phyloP scores from a whole-genome alignment of 2,888 invertebrate species.

The Hedya salicella region DNA sequence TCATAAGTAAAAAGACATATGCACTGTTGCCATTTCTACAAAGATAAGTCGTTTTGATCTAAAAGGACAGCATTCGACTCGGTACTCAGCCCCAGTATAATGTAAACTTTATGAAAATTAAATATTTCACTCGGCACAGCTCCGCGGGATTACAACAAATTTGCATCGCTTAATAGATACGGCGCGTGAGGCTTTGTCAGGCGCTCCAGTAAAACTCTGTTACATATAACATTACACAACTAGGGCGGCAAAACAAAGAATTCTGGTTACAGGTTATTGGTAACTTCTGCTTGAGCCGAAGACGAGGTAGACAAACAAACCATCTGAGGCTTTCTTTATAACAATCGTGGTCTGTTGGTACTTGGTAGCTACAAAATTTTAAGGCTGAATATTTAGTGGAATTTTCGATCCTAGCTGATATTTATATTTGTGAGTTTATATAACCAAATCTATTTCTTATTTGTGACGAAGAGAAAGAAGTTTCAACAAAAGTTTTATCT shows the following conservation, averaged over 20 bases:
- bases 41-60: slow-evolving; percentile 1
- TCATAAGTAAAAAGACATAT: slow-evolving; percentile 1
- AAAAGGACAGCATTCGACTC: slow-evolving; percentile 15
- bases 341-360: too few species aligned
- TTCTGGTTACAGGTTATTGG: not conserved
- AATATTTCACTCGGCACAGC: slow-evolving; percentile 79
- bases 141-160: slow-evolving; percentile 81
- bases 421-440: too few species aligned
- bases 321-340: too few species aligned
- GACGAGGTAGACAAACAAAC: too few species aligned
- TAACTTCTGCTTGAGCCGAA: too few species aligned
- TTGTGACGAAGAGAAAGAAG: too few species aligned
- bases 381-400: too few species aligned
- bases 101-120: slow-evolving; percentile 84
- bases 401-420: too few species aligned
- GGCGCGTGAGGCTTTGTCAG: slow-evolving; percentile 81
- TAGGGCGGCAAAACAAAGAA: not conserved
- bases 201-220: slow-evolving; percentile 47
- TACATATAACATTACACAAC: not conserved
- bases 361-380: too few species aligned
- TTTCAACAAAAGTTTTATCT: too few species aligned
- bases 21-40: not conserved
- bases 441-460: too few species aligned
- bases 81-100: slow-evolving; percentile 55
- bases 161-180: slow-evolving; percentile 84